Evolutionary conservation across 2,888 invertebrate species (phyloP), one percentile per base, ranked within the genome.

Genomic region (Sinopyrophorus schimmeli): DNA sequence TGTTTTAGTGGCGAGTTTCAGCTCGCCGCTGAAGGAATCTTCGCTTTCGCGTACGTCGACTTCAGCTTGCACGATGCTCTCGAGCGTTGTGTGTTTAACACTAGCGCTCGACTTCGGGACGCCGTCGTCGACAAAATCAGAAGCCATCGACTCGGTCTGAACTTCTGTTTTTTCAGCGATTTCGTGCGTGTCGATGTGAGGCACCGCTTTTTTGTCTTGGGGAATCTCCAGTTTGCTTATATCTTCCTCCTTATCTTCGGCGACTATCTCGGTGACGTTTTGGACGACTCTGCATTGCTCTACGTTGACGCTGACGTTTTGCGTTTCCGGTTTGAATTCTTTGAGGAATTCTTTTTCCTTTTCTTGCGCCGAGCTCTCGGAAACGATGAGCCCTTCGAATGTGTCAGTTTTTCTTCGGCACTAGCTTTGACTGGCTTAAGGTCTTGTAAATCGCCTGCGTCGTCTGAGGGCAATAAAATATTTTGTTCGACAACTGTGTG

Each of bases 201-300:
- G 55, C 12, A 63, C 54, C 1, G 77, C 78, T 53, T 61, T 70
- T 48, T 68, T 71, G 44, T 59, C 56, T 53, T 62, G 31, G 21
- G 65, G 61, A 62, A 54, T 40, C 14, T 58, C 53, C 2, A 61
- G 40, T 37, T 57, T 54, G 42, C 64, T 60, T 3, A 72, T 40
- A 9, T 42, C 26, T 3, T 64, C 67, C 64, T 74, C 74, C 57
- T 68, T 73, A 26, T 68, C 65, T 57, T 69, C 66, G 3, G 62
- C 41, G 12, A 65, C 30, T 20, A 68, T 49, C 60, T 74, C 73
- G 4, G 63, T 65, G 11, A 70, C 58, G 20, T 76, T 72, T 49
- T 77, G 71, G 27, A 79, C 62, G 55, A 75, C 66, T 65, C 77
- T 74, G 21, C 73, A 76, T 66, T 78, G 74, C 59, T 77, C 76